These are phyloP conservation scores for Erinaceus europaeus DNA, from an alignment of 2,113 vertebrate species.

Conservation along the genomic window DNA sequence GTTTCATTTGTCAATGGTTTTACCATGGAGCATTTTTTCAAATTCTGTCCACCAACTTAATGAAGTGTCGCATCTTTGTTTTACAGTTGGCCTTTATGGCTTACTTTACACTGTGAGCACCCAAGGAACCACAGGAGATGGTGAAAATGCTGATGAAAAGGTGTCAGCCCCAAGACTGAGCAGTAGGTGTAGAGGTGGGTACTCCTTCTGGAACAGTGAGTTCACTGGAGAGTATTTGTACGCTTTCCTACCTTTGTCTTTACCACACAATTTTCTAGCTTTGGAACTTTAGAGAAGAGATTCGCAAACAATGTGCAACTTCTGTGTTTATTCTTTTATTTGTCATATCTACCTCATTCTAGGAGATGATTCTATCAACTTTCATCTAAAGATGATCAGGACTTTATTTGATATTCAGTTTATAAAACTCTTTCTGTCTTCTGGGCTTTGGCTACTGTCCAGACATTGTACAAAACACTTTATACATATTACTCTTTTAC, in stretches of 20 bases:
- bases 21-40: neutral
- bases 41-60: neutral
- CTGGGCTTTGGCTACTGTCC: neutral
- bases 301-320: neutral
- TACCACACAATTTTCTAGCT: no score
- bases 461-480: neutral
- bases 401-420: no score
- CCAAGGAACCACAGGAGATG: neutral
- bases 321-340: neutral
- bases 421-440: no score
- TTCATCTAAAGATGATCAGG: neutral
- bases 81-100: rapidly evolving
- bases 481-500: neutral
- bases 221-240: neutral
- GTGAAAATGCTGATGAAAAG: rapidly evolving
- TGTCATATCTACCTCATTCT: neutral
- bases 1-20: neutral
- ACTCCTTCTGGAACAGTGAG: neutral
- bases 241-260: no score
- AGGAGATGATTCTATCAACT: neutral
- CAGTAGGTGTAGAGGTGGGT: rapidly evolving
- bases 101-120: rapidly evolving
- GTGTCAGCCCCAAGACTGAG: neutral
- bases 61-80: neutral
- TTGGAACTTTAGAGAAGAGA: rapidly evolving